These are phyloP conservation scores for Poecilia gillii DNA, from an alignment of 2,797 vertebrate species.

Conservation along the genomic window DNA sequence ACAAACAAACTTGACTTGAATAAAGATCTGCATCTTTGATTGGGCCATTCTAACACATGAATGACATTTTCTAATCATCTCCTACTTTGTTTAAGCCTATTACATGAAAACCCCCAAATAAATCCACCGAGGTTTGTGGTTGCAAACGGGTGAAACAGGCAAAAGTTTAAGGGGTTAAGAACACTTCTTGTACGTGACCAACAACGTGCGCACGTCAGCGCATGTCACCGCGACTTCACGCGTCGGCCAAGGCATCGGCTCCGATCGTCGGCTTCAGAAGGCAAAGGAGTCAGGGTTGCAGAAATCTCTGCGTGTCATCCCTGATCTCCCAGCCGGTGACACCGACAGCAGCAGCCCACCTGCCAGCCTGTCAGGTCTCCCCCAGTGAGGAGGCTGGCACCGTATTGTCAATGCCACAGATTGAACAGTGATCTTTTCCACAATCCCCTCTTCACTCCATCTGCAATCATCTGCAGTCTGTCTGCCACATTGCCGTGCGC, in stretches of 20 bases:
- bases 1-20: too few species aligned
- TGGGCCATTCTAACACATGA: neutral
- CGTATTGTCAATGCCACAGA: slow-evolving; percentile 75
- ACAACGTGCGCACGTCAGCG: slow-evolving; percentile 3
- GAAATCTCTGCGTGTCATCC: slow-evolving; percentile 61
- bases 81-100: neutral
- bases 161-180: neutral
- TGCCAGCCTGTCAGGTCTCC: slow-evolving; percentile 76
- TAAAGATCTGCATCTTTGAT: neutral
- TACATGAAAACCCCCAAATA: neutral
- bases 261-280: slow-evolving; percentile 66
- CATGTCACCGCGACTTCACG: slow-evolving; percentile 54
- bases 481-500: slow-evolving; percentile 46
- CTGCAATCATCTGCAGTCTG: slow-evolving; percentile 71
- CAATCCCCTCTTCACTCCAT: slow-evolving; percentile 65
- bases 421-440: slow-evolving; percentile 70
- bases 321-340: slow-evolving; percentile 74
- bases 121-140: neutral
- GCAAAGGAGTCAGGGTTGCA: slow-evolving; percentile 44
- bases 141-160: neutral
- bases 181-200: slow-evolving; percentile 32
- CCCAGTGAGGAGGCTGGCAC: slow-evolving; percentile 71
- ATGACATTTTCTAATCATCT: neutral
- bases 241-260: slow-evolving; percentile 60
- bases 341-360: slow-evolving; percentile 75